A percentile compares a stretch with the other conserved stretches of the same genome.
These are phyloP conservation scores for Pedicia rivosa DNA, from an alignment of 2,888 invertebrate genomes.

Conservation along the genomic window DNA sequence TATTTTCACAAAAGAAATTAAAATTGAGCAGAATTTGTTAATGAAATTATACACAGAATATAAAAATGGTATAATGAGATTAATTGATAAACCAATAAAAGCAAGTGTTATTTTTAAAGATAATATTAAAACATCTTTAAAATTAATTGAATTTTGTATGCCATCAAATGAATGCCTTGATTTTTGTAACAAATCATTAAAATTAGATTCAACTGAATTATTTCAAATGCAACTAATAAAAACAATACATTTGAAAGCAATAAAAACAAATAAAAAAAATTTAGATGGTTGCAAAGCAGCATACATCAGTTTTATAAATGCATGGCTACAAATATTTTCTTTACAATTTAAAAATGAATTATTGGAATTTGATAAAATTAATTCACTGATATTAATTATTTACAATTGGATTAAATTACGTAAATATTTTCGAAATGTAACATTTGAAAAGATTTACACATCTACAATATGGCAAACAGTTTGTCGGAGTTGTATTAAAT, in stretches of 20 bases:
- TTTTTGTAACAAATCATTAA: slow-evolving; percentile 40
- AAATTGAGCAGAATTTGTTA: slow-evolving; percentile 29
- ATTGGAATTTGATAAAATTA: slow-evolving; percentile 21
- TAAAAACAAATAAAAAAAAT: slow-evolving; percentile 20
- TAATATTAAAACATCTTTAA: slow-evolving; percentile 39
- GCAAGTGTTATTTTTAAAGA: slow-evolving; percentile 46
- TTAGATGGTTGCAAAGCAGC: slow-evolving; percentile 23
- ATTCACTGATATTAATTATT: slow-evolving; percentile 25
- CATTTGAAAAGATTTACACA: slow-evolving; percentile 25
- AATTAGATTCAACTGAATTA: slow-evolving; percentile 42
- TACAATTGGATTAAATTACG: slow-evolving; percentile 20
- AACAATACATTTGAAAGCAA: slow-evolving; percentile 37
- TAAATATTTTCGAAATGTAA: slow-evolving; percentile 7
- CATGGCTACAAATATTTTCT: slow-evolving; percentile 35
- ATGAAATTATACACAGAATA: slow-evolving; percentile 41
- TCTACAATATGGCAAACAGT: too few species aligned
- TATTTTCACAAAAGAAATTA: slow-evolving; percentile 26
- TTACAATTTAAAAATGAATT: slow-evolving; percentile 33
- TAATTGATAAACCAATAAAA: slow-evolving; percentile 52
- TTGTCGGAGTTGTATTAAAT: slow-evolving; percentile 50
- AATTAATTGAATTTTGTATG: slow-evolving; percentile 43
- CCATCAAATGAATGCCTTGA: slow-evolving; percentile 37
- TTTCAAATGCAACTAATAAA: slow-evolving; percentile 40
- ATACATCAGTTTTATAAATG: slow-evolving; percentile 36
- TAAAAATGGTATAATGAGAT: slow-evolving; percentile 43